These are phyloP conservation scores for Channa maculata DNA, from an alignment of 2,113 vertebrate species.

Conservation along the genomic window DNA sequence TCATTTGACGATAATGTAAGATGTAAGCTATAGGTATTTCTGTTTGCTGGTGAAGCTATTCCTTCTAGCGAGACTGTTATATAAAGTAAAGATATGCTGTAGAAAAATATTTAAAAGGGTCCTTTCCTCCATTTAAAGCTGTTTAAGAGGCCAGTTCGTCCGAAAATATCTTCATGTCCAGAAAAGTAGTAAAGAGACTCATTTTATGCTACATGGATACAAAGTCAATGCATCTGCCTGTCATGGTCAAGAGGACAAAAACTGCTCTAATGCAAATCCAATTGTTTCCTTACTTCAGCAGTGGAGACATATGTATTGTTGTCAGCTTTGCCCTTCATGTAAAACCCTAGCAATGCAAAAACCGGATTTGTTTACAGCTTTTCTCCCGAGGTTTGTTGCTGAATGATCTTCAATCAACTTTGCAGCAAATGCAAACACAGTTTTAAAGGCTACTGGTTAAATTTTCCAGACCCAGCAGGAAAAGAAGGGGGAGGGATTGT, in stretches of 20 bases:
- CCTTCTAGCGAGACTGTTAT: not conserved
- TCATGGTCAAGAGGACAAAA: constrained; percentile 54
- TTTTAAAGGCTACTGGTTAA: constrained; percentile 17
- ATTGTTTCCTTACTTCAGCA: constrained; percentile 50
- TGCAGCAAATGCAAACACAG: constrained; percentile 32
- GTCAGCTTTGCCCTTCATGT: constrained; percentile 60
- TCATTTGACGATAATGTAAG: constrained; percentile 38
- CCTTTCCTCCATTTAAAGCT: not conserved
- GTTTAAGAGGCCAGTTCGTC: constrained; percentile 13
- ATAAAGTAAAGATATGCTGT: constrained; percentile 7
- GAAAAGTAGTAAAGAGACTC: constrained; percentile 13
- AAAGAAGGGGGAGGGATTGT: not conserved
- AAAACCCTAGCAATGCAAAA: constrained; percentile 46
- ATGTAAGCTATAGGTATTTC: constrained; percentile 30
- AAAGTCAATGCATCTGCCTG: constrained; percentile 44
- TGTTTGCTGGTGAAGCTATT: constrained; percentile 18
- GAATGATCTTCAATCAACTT: constrained; percentile 45
- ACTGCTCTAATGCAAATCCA: constrained; percentile 54
- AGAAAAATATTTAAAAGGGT: not conserved
- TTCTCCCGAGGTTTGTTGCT: constrained; percentile 47
- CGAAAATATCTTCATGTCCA: constrained; percentile 1
- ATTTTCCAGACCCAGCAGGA: constrained; percentile 17
- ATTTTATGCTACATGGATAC: constrained; percentile 22
- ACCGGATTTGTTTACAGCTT: constrained; percentile 63
- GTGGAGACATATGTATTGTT: constrained; percentile 39